phyloP scores from a whole-genome alignment of 2,888 invertebrate genomes.

The Yponomeuta sedellus region DNA sequence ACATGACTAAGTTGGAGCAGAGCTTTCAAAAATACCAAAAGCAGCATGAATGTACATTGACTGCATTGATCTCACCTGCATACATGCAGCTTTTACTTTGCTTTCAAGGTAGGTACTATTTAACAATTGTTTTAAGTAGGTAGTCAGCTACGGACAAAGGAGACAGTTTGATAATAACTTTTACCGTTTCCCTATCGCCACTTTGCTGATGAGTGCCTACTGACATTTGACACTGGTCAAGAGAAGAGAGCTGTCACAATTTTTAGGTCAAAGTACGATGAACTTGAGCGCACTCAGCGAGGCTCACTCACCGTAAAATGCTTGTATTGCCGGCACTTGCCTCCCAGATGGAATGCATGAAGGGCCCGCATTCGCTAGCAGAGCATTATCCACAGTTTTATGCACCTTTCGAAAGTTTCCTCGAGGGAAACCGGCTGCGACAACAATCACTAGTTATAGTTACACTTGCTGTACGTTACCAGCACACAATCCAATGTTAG shows the following conservation, averaged over 20 bases:
- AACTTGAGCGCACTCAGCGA: slow-evolving; percentile 54
- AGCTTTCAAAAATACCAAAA: not conserved
- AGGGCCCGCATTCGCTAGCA: slow-evolving; percentile 68
- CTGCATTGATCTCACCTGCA: not conserved
- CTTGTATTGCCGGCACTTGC: slow-evolving; percentile 72
- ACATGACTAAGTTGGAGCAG: not conserved
- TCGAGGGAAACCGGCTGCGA: slow-evolving; percentile 71
- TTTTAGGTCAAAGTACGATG: slow-evolving; percentile 74
- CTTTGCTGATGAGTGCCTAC: slow-evolving; percentile 25
- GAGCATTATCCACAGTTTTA: slow-evolving; percentile 72
- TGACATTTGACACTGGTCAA: slow-evolving; percentile 49
- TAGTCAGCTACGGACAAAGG: not conserved
- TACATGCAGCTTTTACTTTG: not conserved
- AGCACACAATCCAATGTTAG: slow-evolving; percentile 20
- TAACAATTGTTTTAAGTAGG: not conserved
- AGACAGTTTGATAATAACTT: slow-evolving; percentile 11
- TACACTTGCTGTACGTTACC: slow-evolving; percentile 38
- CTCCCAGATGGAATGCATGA: slow-evolving; percentile 72
- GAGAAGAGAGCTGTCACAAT: slow-evolving; percentile 32
- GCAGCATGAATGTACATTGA: not conserved
- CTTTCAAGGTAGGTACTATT: not conserved
- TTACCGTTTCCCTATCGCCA: slow-evolving; percentile 9
- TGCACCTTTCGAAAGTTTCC: slow-evolving; percentile 74
- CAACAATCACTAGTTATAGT: slow-evolving; percentile 75
- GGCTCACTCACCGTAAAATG: slow-evolving; percentile 71